Percentiles rank a stretch among this genome's conserved stretches.
Evolutionary conservation across 2,797 vertebrate species (phyloP).

Genomic region (Acipenser transmontanus): DNA sequence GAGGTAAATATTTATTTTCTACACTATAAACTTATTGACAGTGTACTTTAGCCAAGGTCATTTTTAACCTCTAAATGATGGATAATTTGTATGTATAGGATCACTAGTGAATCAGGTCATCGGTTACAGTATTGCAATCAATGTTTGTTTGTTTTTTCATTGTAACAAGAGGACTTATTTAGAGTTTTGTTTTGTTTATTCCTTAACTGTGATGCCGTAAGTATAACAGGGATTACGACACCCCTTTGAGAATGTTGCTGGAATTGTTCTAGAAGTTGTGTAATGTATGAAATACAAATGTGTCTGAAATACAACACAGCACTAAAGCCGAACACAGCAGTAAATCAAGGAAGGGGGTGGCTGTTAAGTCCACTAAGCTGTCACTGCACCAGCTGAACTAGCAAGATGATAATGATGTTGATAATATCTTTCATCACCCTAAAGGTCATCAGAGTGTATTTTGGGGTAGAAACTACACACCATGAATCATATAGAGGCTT

Average conservation of each 20-base stretch:
- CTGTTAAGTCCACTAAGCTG: constrained; percentile 34
- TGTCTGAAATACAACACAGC: too few species aligned
- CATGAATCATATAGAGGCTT: constrained; percentile 19
- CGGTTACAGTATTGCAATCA: too few species aligned
- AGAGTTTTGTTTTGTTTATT: too few species aligned
- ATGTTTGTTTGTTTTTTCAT: too few species aligned
- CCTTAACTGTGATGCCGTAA: too few species aligned
- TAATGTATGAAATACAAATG: neutral
- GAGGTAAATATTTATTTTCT: too few species aligned
- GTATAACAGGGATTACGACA: neutral
- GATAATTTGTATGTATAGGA: too few species aligned
- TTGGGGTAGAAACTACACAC: constrained; percentile 35
- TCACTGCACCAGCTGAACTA: constrained; percentile 43
- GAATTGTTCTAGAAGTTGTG: constrained; percentile 5
- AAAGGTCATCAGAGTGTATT: constrained; percentile 36
- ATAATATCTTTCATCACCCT: constrained; percentile 38
- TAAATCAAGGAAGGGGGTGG: neutral
- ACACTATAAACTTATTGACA: too few species aligned
- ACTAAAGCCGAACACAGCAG: neutral
- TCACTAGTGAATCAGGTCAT: too few species aligned
- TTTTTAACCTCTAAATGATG: too few species aligned
- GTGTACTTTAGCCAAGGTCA: too few species aligned
- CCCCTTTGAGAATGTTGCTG: constrained; percentile 6
- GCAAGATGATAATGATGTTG: constrained; percentile 39
- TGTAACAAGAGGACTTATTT: too few species aligned